Percentiles rank a stretch among this genome's conserved stretches.
These are phyloP conservation scores for Copidosoma floridanum DNA, from an alignment of 1,140 invertebrate genomes.

Conservation along the genomic window DNA sequence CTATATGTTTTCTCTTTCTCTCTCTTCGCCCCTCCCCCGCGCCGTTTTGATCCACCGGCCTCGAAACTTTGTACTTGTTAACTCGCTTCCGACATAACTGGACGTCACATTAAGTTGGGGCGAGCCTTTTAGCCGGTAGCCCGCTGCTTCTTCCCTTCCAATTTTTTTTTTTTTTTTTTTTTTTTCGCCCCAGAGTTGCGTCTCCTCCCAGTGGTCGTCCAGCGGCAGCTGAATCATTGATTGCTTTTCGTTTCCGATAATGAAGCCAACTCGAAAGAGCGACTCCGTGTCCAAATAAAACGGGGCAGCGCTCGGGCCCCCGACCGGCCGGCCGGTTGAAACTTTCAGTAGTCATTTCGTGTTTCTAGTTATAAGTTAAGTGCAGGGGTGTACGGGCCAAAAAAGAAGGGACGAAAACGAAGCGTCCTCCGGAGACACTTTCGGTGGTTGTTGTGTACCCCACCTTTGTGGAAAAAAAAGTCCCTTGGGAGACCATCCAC, in stretches of 20 bases:
- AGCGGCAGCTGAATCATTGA: constrained; percentile 17
- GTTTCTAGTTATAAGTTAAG: constrained; percentile 8
- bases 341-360: constrained; percentile 1
- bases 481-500: too few relatives aligned
- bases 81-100: too few relatives aligned
- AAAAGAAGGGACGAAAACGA: neutral
- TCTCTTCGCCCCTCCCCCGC: neutral
- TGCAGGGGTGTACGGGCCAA: neutral
- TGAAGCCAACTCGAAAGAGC: neutral
- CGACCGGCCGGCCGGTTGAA: neutral
- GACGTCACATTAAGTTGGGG: too few relatives aligned
- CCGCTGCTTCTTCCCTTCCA: neutral
- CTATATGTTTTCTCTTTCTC: neutral
- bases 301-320: too few relatives aligned
- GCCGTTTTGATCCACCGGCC: neutral
- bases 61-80: neutral
- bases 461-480: too few relatives aligned
- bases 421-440: too few relatives aligned
- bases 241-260: constrained; percentile 19
- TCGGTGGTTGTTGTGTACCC: too few relatives aligned
- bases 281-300: constrained; percentile 15
- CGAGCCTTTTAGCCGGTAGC: too few relatives aligned
- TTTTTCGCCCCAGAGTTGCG: neutral
- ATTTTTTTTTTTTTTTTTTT: too few relatives aligned
- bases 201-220: too few relatives aligned